These are phyloP conservation scores for Antedon mediterranea DNA, from an alignment of 53 echinoderm and acorn worm genomes.

Conservation along the genomic window DNA sequence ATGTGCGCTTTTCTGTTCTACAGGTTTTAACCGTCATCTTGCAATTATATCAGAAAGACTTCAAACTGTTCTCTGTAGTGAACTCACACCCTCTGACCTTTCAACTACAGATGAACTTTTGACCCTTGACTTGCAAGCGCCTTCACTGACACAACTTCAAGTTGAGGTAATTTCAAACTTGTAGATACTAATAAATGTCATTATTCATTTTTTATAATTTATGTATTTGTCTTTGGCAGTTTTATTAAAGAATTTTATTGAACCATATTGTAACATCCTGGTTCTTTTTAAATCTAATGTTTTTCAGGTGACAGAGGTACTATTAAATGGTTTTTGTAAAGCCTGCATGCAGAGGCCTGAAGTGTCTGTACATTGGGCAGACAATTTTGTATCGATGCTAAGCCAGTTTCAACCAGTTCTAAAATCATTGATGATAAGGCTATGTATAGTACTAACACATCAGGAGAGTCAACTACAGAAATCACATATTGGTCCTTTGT, in stretches of 20 bases:
- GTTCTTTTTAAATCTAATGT: too few species aligned
- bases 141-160: background rate
- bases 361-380: background rate
- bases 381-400: background rate
- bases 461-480: background rate
- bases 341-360: background rate
- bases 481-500: too few species aligned
- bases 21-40: conserved; percentile 14
- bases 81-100: background rate
- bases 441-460: background rate
- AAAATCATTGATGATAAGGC: background rate
- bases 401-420: background rate
- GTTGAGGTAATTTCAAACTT: background rate
- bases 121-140: background rate
- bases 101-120: background rate
- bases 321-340: background rate
- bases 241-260: too few species aligned
- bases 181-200: too few species aligned
- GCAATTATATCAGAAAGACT: conserved; percentile 21
- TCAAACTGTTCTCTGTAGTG: conserved; percentile 3
- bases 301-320: background rate
- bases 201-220: too few species aligned
- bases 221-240: too few species aligned
- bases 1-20: background rate
- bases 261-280: too few species aligned